Conservation (phyloP, 2,888 invertebrate species). For the Galeopsomyia nigrocyanea region DNA sequence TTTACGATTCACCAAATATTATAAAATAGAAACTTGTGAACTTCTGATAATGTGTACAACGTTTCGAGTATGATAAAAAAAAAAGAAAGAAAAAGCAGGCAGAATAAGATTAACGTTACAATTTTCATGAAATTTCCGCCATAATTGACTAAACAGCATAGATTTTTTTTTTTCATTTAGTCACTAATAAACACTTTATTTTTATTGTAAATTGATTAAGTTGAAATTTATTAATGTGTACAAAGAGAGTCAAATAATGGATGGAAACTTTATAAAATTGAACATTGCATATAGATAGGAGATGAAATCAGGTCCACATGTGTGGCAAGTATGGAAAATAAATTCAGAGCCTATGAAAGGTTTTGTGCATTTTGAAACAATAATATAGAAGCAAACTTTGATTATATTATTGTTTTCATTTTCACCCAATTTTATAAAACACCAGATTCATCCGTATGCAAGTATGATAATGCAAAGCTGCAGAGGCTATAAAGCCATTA, state of each 20-base stretch:
- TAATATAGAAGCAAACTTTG: conserved; percentile 45
- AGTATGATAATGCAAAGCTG: conserved; percentile 62
- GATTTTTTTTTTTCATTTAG: conserved; percentile 13
- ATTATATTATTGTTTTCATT: conserved; percentile 49
- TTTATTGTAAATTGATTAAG: background rate
- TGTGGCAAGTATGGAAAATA: conserved; percentile 45
- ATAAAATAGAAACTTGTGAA: conserved; percentile 49
- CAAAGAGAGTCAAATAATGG: background rate
- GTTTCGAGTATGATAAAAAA: conserved; percentile 26
- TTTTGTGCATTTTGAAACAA: conserved; percentile 47
- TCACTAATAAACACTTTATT: background rate
- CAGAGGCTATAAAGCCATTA: conserved; percentile 57
- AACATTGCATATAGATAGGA: conserved; percentile 22
- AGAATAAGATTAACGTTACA: conserved; percentile 29
- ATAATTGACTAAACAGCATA: too few species aligned
- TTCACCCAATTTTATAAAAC: conserved; percentile 54
- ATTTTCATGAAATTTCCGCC: conserved; percentile 37
- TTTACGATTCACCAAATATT: conserved; percentile 47
- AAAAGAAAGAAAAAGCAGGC: conserved; percentile 31
- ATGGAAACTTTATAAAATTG: conserved; percentile 28
- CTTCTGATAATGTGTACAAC: conserved; percentile 39
- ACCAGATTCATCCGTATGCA: conserved; percentile 55
- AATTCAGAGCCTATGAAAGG: conserved; percentile 44
- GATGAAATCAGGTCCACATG: conserved; percentile 46
- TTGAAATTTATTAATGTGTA: too few species aligned